Percentiles rank a stretch among this genome's conserved stretches.
phyloP scores from a whole-genome alignment of 92 coral and sea anemone genomes.

The Epizoanthus stellaris region DNA sequence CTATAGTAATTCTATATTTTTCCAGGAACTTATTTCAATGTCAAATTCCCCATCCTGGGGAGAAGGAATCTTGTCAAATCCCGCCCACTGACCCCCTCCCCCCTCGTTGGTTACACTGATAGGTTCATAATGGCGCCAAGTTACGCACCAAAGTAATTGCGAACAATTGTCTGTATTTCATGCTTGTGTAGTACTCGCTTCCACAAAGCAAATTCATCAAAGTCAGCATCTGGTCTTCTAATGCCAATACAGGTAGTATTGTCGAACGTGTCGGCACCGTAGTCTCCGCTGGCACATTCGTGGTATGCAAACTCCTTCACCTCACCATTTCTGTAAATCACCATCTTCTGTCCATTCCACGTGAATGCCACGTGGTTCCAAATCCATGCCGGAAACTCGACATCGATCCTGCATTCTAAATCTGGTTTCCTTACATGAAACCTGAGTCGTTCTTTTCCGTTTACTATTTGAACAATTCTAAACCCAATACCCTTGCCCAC shows the following conservation, averaged over 20 bases:
- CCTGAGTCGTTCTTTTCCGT: background rate
- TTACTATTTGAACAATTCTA: background rate
- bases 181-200: background rate
- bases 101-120: no score
- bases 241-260: background rate
- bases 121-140: no score
- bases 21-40: no score
- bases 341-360: conserved; percentile 18
- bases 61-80: no score
- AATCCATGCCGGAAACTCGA: conserved; percentile 15
- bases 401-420: background rate
- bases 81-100: no score
- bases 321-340: conserved; percentile 7
- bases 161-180: conserved; percentile 1
- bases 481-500: background rate
- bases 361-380: conserved; percentile 43
- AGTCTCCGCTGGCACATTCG: background rate
- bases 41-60: no score
- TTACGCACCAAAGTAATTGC: conserved; percentile 3
- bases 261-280: background rate
- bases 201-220: conserved; percentile 33
- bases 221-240: conserved; percentile 8
- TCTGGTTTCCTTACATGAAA: conserved; percentile 14
- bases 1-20: no score
- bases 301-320: conserved; percentile 16